A percentile compares a stretch with the other conserved stretches of the same genome.
phyloP scores from a whole-genome alignment of 1,140 invertebrate genomes.

The Papilio glaucus region DNA sequence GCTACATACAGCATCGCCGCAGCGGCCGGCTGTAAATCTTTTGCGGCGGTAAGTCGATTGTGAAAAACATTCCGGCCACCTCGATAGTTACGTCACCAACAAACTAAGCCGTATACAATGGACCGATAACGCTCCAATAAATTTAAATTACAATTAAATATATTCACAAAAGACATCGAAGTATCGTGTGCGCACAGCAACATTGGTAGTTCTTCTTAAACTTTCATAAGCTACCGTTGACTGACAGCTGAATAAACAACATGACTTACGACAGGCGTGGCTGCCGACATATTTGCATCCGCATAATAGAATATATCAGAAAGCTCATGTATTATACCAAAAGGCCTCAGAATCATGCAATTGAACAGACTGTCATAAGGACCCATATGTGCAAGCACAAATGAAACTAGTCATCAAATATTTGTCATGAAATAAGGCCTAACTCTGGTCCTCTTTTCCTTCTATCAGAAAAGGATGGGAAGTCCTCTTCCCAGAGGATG shows the following conservation, averaged over 20 bases:
- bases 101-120: constrained; percentile 30
- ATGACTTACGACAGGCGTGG: constrained; percentile 18
- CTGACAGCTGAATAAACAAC: constrained; percentile 49
- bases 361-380: too few relatives aligned
- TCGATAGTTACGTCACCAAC: constrained; percentile 26
- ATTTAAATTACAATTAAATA: constrained; percentile 19
- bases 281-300: constrained; percentile 4
- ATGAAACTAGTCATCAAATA: too few relatives aligned
- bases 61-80: constrained; percentile 62
- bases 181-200: too few relatives aligned
- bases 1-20: constrained; percentile 61
- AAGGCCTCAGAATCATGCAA: not conserved
- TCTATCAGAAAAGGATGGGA: too few relatives aligned
- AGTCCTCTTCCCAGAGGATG: too few relatives aligned
- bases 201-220: too few relatives aligned
- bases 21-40: constrained; percentile 66
- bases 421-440: too few relatives aligned
- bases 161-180: constrained; percentile 23
- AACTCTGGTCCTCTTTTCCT: too few relatives aligned
- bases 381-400: too few relatives aligned
- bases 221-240: constrained; percentile 41
- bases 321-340: not conserved
- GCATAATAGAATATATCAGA: not conserved
- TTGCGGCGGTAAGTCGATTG: constrained; percentile 65
- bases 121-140: constrained; percentile 24